Base-by-base conservation (phyloP, 2,113 vertebrate species). In the Tachysurus fulvidraco region DNA sequence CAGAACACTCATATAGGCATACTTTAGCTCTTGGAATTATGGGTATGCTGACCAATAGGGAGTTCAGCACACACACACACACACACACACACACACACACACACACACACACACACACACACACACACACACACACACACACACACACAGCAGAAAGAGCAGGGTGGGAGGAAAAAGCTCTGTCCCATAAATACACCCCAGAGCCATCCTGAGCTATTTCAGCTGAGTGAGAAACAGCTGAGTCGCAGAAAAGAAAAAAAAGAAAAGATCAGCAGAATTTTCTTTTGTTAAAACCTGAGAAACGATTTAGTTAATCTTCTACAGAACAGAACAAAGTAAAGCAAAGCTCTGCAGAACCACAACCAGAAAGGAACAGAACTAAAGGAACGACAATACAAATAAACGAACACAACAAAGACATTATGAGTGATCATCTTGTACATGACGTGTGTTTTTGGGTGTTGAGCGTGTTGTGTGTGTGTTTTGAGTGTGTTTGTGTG, bases 11-110 rank as follows among this genome's bases (percentile, higher is more conserved):
- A 50, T 50, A 50, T 50, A 50, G 19, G 62, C 69, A 67, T 81
- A 81, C 85, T 85, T 81, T 55, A 21, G 78, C 81, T 17, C 7
- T 41, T n/a, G 14, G 83, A 73, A 84, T 60, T 84, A 84, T 60
- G 50, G 81, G 30, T 67, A 16, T 28, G n/a, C 71, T 83, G 74
- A 83, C 76, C 76, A 54, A 59, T 13, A 81, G 76, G 65, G 59
- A 12, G 19, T 52, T n/a, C 60, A 83, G 10, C 36, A 21, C 19
- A 50, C 41, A 76, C 73, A 50, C 73, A n/a, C 73, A 76, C 73
- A 14, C 73, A 76, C 44, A 74, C 71, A 74, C 71, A 74, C 71
- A 46, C 71, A 73, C 69, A 73, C 69, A 73, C 65, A 67, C 36
- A 21, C 19, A 50, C 41, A 76, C 73, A 50, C 73, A n/a, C 73